Percentiles rank a stretch among this genome's conserved stretches.
Conservation (phyloP, 2,113 vertebrate species). For the Pluvianellus socialis region DNA sequence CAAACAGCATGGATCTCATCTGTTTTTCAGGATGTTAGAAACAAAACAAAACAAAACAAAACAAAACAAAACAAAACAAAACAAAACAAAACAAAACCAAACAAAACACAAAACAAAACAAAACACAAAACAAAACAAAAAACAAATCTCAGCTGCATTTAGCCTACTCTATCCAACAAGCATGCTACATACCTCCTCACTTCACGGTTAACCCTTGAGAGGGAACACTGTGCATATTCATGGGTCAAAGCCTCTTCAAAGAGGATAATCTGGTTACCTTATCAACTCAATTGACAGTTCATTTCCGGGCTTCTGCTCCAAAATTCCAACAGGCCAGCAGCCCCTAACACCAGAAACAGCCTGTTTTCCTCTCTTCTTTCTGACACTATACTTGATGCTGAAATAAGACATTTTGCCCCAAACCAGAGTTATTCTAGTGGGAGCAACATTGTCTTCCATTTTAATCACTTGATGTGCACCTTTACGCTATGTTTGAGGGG, state of each 20-base stretch:
- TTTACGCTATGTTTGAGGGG: background rate
- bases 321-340: background rate
- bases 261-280: background rate
- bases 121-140: background rate
- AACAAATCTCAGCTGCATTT: background rate
- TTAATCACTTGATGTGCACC: background rate
- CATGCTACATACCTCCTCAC: background rate
- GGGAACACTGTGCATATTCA: background rate
- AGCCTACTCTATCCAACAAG: background rate
- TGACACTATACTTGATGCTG: background rate
- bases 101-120: background rate
- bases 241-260: background rate
- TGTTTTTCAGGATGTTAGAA: background rate
- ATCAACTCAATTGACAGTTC: background rate
- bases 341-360: background rate
- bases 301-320: background rate
- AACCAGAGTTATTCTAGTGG: background rate
- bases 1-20: background rate
- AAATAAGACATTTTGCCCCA: background rate
- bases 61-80: background rate
- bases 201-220: background rate
- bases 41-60: background rate
- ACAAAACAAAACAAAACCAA: background rate
- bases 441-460: background rate
- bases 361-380: background rate